Percentiles rank a stretch among this genome's conserved stretches.
Conservation (phyloP, 2,888 invertebrate species). For the Autographa pulchrina region DNA sequence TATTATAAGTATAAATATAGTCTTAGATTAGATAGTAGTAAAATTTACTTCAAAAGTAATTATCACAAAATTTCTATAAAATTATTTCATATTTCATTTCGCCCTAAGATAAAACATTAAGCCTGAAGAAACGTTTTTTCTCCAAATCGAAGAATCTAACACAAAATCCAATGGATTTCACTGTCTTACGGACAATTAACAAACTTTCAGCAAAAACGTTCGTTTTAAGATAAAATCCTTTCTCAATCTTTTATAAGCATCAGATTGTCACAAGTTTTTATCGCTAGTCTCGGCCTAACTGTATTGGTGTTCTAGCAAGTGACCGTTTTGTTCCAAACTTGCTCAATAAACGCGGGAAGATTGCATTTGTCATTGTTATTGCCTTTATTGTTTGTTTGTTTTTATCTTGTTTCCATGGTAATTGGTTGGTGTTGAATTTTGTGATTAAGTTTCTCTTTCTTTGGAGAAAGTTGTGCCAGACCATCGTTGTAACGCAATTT, state of each 20-base stretch:
- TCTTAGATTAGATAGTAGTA: constrained; percentile 22
- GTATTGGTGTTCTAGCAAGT: constrained; percentile 45
- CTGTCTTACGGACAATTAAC: constrained; percentile 46
- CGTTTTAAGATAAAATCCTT: constrained; percentile 50
- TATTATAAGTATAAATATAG: background rate
- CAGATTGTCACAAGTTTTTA: constrained; percentile 59
- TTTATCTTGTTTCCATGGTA: constrained; percentile 52
- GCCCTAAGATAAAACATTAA: constrained; percentile 15
- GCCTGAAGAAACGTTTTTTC: constrained; percentile 23
- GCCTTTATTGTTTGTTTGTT: constrained; percentile 47
- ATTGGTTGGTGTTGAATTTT: constrained; percentile 35
- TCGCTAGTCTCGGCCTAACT: constrained; percentile 51
- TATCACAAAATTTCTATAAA: constrained; percentile 46
- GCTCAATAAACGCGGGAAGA: constrained; percentile 40
- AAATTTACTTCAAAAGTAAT: constrained; percentile 33
- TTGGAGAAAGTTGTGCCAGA: background rate
- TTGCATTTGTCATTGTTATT: constrained; percentile 56
- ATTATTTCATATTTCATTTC: constrained; percentile 24
- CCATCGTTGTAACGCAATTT: background rate
- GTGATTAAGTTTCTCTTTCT: background rate
- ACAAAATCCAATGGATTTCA: constrained; percentile 37
- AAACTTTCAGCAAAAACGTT: constrained; percentile 48
- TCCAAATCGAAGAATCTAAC: constrained; percentile 40
- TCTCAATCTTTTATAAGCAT: constrained; percentile 49
- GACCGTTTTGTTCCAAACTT: constrained; percentile 55